Evolutionary conservation across 2,113 vertebrate genomes (phyloP).

Genomic region (Brienomyrus longianalis): DNA sequence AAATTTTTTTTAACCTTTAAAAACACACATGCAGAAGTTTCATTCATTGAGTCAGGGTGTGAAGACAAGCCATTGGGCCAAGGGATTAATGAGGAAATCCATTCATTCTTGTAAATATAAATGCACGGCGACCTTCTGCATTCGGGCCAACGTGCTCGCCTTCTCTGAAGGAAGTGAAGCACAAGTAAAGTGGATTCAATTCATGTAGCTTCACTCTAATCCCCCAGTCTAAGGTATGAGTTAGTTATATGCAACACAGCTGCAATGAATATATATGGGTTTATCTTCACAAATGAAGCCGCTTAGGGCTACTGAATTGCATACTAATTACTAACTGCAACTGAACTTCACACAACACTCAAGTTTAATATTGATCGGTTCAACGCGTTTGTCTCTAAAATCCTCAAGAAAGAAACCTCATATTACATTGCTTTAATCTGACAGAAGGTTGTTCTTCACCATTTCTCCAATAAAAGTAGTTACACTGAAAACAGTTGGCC

Average conservation of each 20-base stretch:
- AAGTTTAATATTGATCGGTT: not conserved
- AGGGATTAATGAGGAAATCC: not conserved
- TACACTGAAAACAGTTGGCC: not conserved
- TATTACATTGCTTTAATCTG: not conserved
- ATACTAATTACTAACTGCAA: not conserved
- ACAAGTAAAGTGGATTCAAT: not conserved
- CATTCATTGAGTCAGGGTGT: not conserved
- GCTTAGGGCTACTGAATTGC: not conserved
- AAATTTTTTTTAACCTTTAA: not conserved
- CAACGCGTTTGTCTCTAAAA: not conserved
- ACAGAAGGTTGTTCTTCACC: not conserved
- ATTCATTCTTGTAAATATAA: not conserved
- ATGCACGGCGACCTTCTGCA: not conserved
- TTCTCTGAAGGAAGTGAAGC: not conserved
- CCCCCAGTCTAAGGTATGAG: not conserved
- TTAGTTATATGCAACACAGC: not conserved
- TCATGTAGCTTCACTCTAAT: not conserved
- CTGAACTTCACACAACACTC: not conserved
- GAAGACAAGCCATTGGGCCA: not conserved
- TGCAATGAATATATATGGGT: not conserved
- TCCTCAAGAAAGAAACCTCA: not conserved
- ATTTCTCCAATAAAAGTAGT: not conserved
- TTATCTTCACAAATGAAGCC: not conserved
- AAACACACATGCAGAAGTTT: conserved; percentile 16
- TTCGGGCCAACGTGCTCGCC: not conserved